These are phyloP conservation scores for Platyrinchus mystaceus DNA, from an alignment of 2,797 vertebrate genomes.

Conservation along the genomic window DNA sequence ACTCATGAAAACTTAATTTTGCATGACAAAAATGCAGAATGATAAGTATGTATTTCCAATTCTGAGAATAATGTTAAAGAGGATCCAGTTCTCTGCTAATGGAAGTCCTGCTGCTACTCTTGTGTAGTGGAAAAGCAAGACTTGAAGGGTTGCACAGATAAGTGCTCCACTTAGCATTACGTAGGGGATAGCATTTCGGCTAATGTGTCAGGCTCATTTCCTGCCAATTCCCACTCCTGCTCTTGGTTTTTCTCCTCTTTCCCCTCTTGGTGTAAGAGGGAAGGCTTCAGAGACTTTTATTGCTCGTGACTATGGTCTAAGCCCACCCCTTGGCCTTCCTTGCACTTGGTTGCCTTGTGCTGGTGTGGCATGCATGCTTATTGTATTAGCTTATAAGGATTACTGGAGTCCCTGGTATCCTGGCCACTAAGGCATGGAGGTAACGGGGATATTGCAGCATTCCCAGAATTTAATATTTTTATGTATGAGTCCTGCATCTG, in stretches of 20 bases:
- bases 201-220: neutral
- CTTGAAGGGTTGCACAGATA: neutral
- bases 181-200: neutral
- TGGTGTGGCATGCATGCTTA: neutral
- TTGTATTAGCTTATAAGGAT: neutral
- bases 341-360: neutral
- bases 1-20: slow-evolving; percentile 31
- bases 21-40: neutral
- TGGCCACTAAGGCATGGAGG: neutral
- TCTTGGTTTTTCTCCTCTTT: neutral
- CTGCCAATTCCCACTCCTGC: neutral
- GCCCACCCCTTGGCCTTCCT: neutral
- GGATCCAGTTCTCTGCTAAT: slow-evolving; percentile 20
- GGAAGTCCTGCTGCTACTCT: slow-evolving; percentile 4
- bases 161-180: neutral
- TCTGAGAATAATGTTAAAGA: neutral
- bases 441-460: neutral
- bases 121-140: neutral
- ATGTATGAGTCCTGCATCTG: neutral
- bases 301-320: neutral
- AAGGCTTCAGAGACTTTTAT: neutral
- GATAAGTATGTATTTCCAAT: neutral
- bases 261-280: neutral
- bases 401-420: neutral
- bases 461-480: neutral